Conservation (phyloP, 2,113 vertebrate species). For the Scopus umbretta region DNA sequence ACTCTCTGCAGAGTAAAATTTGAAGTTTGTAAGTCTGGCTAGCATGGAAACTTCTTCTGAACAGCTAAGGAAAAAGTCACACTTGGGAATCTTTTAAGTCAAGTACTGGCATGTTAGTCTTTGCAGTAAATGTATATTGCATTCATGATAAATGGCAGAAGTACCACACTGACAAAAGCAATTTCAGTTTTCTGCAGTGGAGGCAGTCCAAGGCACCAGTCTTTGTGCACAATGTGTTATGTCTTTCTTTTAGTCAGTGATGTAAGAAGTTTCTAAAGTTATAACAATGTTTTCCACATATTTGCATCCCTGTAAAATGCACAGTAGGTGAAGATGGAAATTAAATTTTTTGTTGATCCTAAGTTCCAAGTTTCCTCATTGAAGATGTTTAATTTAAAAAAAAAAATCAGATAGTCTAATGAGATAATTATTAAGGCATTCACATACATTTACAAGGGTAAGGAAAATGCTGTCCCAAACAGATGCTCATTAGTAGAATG, state of each 20-base stretch:
- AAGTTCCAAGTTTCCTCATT: neutral
- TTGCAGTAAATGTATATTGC: neutral
- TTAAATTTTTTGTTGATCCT: neutral
- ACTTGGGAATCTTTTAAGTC: neutral
- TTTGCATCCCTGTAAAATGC: constrained; percentile 45
- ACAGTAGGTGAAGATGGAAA: neutral
- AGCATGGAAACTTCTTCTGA: neutral
- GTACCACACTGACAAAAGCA: neutral
- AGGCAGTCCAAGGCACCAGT: neutral
- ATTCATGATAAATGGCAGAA: neutral
- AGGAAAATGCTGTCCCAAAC: neutral
- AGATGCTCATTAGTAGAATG: neutral
- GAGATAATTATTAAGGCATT: neutral
- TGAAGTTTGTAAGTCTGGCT: neutral
- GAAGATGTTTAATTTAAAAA: constrained; percentile 11
- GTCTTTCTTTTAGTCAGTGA: neutral
- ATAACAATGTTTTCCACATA: neutral
- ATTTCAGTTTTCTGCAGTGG: neutral
- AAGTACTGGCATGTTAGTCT: neutral
- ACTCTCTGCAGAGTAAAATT: neutral
- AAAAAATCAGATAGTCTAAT: neutral
- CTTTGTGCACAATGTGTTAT: neutral
- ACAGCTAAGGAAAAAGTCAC: neutral
- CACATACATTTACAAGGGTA: neutral
- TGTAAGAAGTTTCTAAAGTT: neutral